phyloP scores from a whole-genome alignment of 2,888 invertebrate species.

The Leptura quadrifasciata region DNA sequence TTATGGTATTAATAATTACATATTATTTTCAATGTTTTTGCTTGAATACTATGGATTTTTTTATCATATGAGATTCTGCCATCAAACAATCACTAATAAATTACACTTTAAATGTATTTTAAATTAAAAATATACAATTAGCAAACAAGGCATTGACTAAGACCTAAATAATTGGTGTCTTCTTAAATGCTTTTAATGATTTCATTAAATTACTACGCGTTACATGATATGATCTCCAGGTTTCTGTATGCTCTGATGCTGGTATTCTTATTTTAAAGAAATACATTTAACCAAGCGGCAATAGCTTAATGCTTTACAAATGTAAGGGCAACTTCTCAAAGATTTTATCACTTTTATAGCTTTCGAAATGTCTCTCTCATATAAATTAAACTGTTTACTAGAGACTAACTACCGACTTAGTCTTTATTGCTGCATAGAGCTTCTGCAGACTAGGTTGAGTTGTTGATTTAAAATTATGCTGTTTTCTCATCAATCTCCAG shows the following conservation, averaged over 20 bases:
- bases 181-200: neutral
- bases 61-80: no score
- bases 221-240: constrained; percentile 8
- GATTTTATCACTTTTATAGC: constrained; percentile 57
- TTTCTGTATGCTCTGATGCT: neutral
- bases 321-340: constrained; percentile 49
- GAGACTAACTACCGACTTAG: constrained; percentile 36
- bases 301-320: constrained; percentile 53
- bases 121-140: neutral
- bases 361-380: constrained; percentile 52
- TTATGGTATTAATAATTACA: no score
- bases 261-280: constrained; percentile 22
- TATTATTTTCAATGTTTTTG: no score
- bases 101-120: no score
- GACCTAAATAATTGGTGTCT: neutral
- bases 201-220: constrained; percentile 5
- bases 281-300: constrained; percentile 42
- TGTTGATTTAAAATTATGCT: constrained; percentile 21
- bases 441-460: constrained; percentile 9
- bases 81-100: no score
- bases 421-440: constrained; percentile 34
- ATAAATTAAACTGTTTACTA: constrained; percentile 51
- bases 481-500: constrained; percentile 12
- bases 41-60: no score
- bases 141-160: neutral